Percentiles rank a stretch among this genome's conserved stretches.
Evolutionary conservation across 1,140 invertebrate genomes (phyloP).

Genomic region (Drosophila equinoxialis): DNA sequence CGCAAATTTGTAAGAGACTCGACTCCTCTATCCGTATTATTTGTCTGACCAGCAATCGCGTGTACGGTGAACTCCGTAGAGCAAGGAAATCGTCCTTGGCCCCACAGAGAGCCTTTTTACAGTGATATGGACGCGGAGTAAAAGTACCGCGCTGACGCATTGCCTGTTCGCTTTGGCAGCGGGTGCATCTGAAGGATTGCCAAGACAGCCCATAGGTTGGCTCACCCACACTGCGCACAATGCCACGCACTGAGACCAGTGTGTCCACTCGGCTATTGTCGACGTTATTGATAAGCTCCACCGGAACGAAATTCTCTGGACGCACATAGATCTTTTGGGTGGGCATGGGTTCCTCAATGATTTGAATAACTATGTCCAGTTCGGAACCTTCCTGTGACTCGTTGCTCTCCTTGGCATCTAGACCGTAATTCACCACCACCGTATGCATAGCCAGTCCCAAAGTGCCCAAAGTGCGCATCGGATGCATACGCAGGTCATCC

Average conservation of each 20-base stretch:
- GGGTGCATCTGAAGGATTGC: slow-evolving; percentile 91
- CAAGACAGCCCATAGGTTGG: slow-evolving; percentile 89
- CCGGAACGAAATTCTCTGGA: slow-evolving; percentile 43
- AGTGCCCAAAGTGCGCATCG: slow-evolving; percentile 85
- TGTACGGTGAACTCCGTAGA: slow-evolving; percentile 67
- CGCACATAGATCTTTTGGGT: slow-evolving; percentile 63
- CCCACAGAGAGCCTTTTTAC: slow-evolving; percentile 55
- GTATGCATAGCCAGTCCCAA: slow-evolving; percentile 87
- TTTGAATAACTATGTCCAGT: background rate
- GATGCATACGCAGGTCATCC: slow-evolving; percentile 84
- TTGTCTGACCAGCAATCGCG: slow-evolving; percentile 57
- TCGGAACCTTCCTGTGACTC: background rate
- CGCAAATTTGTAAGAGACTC: slow-evolving; percentile 41
- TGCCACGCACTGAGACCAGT: slow-evolving; percentile 90
- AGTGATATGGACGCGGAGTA: slow-evolving; percentile 55
- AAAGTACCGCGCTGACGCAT: slow-evolving; percentile 84
- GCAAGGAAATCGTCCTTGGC: slow-evolving; percentile 63
- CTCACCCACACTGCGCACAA: slow-evolving; percentile 92
- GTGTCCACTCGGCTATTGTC: slow-evolving; percentile 82
- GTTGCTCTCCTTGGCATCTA: slow-evolving; percentile 32
- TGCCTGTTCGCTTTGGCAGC: slow-evolving; percentile 87
- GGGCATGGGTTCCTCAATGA: slow-evolving; percentile 39
- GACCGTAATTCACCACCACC: slow-evolving; percentile 71
- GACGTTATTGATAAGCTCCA: slow-evolving; percentile 49
- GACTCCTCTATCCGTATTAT: slow-evolving; percentile 71